phyloP scores from a whole-genome alignment of 2,888 invertebrate species.

The Baronia brevicornis region DNA sequence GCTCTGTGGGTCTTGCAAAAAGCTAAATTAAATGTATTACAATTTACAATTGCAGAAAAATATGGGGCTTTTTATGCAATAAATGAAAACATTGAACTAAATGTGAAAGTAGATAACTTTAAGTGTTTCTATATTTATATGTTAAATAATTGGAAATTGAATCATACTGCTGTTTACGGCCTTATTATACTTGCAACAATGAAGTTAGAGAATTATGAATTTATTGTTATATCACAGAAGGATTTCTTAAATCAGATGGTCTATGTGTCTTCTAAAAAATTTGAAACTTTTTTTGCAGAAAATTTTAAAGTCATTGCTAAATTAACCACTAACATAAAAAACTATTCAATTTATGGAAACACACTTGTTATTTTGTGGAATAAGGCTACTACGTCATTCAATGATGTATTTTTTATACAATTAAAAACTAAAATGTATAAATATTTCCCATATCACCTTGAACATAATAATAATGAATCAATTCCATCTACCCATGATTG shows the following conservation, averaged over 20 bases:
- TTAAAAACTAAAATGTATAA: slow-evolving; percentile 31
- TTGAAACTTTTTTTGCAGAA: slow-evolving; percentile 37
- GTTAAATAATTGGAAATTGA: slow-evolving; percentile 7
- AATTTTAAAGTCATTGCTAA: slow-evolving; percentile 30
- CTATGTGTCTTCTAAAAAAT: slow-evolving; percentile 33
- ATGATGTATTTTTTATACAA: slow-evolving; percentile 40
- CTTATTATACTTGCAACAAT: slow-evolving; percentile 26
- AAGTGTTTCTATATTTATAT: slow-evolving; percentile 14
- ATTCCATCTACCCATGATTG: slow-evolving; percentile 30
- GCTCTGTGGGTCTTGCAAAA: slow-evolving; percentile 32
- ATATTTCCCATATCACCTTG: slow-evolving; percentile 35
- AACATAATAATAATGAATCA: slow-evolving; percentile 17
- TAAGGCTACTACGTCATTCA: slow-evolving; percentile 37
- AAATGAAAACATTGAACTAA: slow-evolving; percentile 14
- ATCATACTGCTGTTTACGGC: neutral
- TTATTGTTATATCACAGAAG: slow-evolving; percentile 30
- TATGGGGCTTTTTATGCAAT: slow-evolving; percentile 18
- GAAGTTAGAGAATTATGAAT: slow-evolving; percentile 33
- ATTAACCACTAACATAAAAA: slow-evolving; percentile 21
- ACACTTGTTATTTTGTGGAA: slow-evolving; percentile 43
- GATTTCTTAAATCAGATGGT: slow-evolving; percentile 22
- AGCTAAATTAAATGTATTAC: slow-evolving; percentile 33
- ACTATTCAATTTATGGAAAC: slow-evolving; percentile 29
- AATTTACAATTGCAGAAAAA: slow-evolving; percentile 34
- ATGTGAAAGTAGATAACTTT: slow-evolving; percentile 22